Evolutionary conservation across 2,797 vertebrate genomes (phyloP), one percentile per base, ranked within the genome.

Genomic region (Coregonus ussuriensis): DNA sequence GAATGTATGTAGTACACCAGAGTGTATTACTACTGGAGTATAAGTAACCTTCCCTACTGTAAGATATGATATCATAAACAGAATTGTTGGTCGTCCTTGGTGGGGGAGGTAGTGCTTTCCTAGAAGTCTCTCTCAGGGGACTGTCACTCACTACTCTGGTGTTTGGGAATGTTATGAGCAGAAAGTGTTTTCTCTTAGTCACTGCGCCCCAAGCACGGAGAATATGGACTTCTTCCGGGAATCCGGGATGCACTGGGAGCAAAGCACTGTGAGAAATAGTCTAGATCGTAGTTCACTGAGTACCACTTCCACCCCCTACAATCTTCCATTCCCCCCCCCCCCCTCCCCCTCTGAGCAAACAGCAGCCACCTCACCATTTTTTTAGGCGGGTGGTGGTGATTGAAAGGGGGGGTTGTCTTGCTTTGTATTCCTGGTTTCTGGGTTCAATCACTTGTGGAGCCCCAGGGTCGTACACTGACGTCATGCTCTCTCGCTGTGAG

Each of bases 111-210:
- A 35, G 35, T 63, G 78, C 83, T 81, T 86, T 88, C 69, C 79
- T 89, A 82, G 76, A 88, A 86, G 81, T 87, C 71, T 31, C 67
- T 72, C 6, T 51, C 35, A 21, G 78, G 82, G 87, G 67, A 76
- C 76, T 76, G 82, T 87, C 81, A 84, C 84, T 92, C 88, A 91
- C 71, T 83, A 69, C 78, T 92, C 74, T 91, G 88, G 90, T 90
- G 93, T 94, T 91, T 89, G 76, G 66, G 78, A 86, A 86, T 51
- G 21, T 86, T 88, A 86, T 84, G 83, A 85, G 85, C 74, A 83
- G 78, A 86, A 81, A 35, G 77, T 77, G 52, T 74, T 73, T 75
- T 89, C 83, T 83, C 83, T 92, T 90, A 92, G 89, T 92, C 90
- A 93, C 78, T 84, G 78, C 54, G 78, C 80, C 78, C 72, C 79